These are phyloP conservation scores for Synanceia verrucosa DNA, from an alignment of 2,797 vertebrate genomes.

Conservation along the genomic window DNA sequence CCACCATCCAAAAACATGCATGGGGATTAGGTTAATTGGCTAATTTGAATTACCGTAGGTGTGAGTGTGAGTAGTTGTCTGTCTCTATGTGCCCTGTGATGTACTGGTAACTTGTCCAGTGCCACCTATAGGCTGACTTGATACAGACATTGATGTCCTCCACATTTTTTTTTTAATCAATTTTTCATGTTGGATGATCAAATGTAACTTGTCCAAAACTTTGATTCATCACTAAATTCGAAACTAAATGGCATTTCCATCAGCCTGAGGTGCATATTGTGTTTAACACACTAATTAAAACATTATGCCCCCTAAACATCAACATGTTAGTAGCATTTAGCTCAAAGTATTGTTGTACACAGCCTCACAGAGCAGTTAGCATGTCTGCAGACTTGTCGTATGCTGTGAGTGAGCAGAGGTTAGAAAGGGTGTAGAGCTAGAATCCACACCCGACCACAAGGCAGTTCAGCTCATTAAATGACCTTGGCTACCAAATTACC, in stretches of 20 bases:
- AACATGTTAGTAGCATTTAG: not conserved
- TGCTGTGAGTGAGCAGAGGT: conserved; percentile 20
- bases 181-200: not conserved
- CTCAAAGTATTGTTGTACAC: not conserved
- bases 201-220: not conserved
- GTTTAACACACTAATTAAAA: not conserved
- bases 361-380: not conserved
- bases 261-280: not conserved
- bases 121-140: not conserved
- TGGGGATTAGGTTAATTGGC: too few relatives aligned
- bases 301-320: not conserved
- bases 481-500: too few relatives aligned
- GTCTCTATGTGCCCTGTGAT: too few relatives aligned
- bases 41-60: too few relatives aligned
- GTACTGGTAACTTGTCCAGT: too few relatives aligned
- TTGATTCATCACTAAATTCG: not conserved
- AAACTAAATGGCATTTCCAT: not conserved
- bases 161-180: too few relatives aligned
- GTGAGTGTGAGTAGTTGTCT: too few relatives aligned
- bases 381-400: not conserved
- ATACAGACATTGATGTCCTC: not conserved
- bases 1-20: too few relatives aligned
- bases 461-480: conserved; percentile 50
- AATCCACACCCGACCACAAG: conserved; percentile 48
- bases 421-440: conserved; percentile 5